Conservation (phyloP, 37 sponge, comb jelly and placozoan genomes). For the Halichondria panicea region DNA sequence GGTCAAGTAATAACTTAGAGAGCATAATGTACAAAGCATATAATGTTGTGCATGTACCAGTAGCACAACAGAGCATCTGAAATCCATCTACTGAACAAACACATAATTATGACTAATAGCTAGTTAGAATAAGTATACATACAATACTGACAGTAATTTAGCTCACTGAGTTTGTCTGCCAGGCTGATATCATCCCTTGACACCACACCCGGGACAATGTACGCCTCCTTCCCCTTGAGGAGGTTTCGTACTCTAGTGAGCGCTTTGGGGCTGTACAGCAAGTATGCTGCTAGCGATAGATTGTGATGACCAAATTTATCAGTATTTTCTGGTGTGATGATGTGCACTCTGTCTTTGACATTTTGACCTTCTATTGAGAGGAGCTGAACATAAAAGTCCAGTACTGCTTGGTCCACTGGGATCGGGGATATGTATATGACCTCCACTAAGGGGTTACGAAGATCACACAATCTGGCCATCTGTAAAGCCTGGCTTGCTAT, state of each 20-base stretch:
- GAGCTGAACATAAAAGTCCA: constrained; percentile 74
- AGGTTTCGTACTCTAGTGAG: constrained; percentile 69
- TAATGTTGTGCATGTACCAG: too few species aligned
- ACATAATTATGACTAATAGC: neutral
- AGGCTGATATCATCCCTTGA: constrained; percentile 79
- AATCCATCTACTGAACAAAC: neutral
- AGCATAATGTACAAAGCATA: too few species aligned
- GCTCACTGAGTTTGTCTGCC: constrained; percentile 70
- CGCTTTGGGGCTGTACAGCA: constrained; percentile 76
- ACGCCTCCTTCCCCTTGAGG: constrained; percentile 69
- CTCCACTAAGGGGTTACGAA: constrained; percentile 71
- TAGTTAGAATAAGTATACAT: neutral
- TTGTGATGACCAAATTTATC: constrained; percentile 59
- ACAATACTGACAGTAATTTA: neutral
- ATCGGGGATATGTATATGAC: constrained; percentile 91
- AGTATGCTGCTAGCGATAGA: constrained; percentile 77
- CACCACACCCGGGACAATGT: constrained; percentile 79
- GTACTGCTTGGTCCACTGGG: constrained; percentile 59
- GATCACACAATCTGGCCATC: constrained; percentile 79
- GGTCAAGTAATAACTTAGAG: too few species aligned
- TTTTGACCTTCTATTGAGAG: constrained; percentile 44
- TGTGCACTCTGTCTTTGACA: constrained; percentile 52
- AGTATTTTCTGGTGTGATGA: constrained; percentile 75
- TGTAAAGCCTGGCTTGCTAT: constrained; percentile 63
- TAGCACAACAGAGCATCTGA: too few species aligned